phyloP scores from a whole-genome alignment of 2,797 vertebrate species.

The Avahi laniger region DNA sequence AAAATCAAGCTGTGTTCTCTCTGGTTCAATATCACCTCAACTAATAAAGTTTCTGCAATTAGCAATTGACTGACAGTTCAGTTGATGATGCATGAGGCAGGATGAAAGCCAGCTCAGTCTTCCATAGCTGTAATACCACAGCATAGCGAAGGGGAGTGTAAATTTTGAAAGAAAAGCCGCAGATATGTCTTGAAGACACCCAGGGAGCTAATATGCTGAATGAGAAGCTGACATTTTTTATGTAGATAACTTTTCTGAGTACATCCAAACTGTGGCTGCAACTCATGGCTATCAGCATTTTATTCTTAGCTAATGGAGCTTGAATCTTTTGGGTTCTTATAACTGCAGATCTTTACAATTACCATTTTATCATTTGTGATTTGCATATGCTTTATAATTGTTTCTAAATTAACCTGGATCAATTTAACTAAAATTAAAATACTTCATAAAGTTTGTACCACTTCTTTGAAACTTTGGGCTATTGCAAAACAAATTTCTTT shows the following conservation, averaged over 20 bases:
- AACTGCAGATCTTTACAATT: not conserved
- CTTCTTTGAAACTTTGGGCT: not conserved
- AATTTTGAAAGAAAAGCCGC: constrained; percentile 46
- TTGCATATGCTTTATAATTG: not conserved
- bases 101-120: constrained; percentile 39
- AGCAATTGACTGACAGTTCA: constrained; percentile 72
- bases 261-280: not conserved
- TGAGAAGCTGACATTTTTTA: constrained; percentile 46
- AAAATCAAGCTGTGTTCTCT: constrained; percentile 80
- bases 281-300: not conserved
- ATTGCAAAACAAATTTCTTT: not conserved
- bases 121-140: not conserved
- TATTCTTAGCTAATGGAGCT: constrained; percentile 28
- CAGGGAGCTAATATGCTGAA: constrained; percentile 38
- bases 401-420: not conserved
- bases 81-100: constrained; percentile 66
- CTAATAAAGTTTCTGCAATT: constrained; percentile 75
- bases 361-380: not conserved
- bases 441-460: not conserved
- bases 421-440: constrained; percentile 19
- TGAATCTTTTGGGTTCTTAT: constrained; percentile 1
- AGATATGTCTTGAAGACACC: constrained; percentile 46
- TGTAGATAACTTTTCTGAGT: constrained; percentile 30
- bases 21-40: constrained; percentile 78
- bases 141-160: constrained; percentile 21